Percentiles rank a stretch among this genome's conserved stretches.
These are phyloP conservation scores for Phoebastria nigripes DNA, from an alignment of 2,797 vertebrate species.

Conservation along the genomic window DNA sequence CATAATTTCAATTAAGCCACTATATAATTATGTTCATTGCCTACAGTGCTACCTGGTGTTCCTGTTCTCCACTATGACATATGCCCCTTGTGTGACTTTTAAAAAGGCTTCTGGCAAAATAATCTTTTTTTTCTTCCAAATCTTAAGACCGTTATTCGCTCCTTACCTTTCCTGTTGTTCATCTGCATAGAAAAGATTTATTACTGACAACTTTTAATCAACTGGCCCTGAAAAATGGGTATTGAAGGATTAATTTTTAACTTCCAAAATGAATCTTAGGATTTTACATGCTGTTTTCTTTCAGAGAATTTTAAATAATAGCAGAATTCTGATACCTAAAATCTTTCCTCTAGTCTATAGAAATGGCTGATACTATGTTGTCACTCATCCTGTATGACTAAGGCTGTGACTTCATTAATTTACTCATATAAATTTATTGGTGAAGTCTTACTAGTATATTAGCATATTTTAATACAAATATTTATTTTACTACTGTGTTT, in stretches of 20 bases:
- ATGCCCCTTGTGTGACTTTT: neutral
- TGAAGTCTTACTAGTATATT: neutral
- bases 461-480: neutral
- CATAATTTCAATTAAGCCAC: neutral
- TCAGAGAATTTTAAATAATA: neutral
- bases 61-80: neutral
- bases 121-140: neutral
- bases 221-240: neutral
- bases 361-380: neutral
- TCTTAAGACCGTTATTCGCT: neutral
- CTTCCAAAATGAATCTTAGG: neutral
- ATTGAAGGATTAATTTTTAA: neutral
- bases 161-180: neutral
- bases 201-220: neutral
- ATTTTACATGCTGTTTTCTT: neutral
- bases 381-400: neutral
- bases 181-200: neutral
- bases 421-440: neutral
- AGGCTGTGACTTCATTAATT: neutral
- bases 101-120: neutral
- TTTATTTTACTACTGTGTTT: neutral
- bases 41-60: neutral
- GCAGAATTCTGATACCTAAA: neutral
- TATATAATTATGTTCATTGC: neutral
- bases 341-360: neutral